Conservation (phyloP, 2,113 vertebrate species). For the Saimiri boliviensis region DNA sequence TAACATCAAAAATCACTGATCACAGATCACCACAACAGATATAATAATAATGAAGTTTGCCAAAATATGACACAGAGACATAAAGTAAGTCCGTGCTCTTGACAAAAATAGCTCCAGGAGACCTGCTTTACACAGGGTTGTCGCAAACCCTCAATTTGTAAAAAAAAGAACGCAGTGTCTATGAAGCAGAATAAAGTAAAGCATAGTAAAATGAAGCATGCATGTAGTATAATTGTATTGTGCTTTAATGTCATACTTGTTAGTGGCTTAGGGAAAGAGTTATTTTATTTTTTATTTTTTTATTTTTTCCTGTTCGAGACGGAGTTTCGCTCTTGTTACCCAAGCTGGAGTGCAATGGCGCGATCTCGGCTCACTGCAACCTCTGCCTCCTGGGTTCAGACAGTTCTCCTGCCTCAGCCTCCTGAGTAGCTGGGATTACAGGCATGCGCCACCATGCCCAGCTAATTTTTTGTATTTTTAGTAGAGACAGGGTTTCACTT, state of each 20-base stretch:
- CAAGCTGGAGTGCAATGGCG: no score
- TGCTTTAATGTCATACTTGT: not conserved
- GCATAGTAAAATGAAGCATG: not conserved
- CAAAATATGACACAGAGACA: not conserved
- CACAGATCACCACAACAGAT: not conserved
- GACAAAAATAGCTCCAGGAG: not conserved
- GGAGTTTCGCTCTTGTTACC: no score
- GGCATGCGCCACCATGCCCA: no score
- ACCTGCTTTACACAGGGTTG: not conserved
- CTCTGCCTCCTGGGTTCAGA: no score
- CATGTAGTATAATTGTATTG: not conserved
- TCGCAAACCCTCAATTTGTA: not conserved
- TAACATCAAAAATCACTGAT: not conserved
- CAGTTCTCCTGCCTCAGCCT: no score
- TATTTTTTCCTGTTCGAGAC: no score
- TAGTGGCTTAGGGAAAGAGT: not conserved
- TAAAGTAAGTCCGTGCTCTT: not conserved
- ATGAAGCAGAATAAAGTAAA: not conserved
- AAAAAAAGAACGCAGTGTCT: not conserved
- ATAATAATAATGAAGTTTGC: not conserved
- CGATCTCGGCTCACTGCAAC: no score
- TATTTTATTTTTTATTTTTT: no score
- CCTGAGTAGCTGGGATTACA: no score
- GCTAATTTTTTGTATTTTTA: no score
- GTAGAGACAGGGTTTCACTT: no score